A percentile compares a stretch with the other conserved stretches of the same genome.
Conservation (phyloP, 1,140 invertebrate genomes). For the Saccostrea cuccullata region DNA sequence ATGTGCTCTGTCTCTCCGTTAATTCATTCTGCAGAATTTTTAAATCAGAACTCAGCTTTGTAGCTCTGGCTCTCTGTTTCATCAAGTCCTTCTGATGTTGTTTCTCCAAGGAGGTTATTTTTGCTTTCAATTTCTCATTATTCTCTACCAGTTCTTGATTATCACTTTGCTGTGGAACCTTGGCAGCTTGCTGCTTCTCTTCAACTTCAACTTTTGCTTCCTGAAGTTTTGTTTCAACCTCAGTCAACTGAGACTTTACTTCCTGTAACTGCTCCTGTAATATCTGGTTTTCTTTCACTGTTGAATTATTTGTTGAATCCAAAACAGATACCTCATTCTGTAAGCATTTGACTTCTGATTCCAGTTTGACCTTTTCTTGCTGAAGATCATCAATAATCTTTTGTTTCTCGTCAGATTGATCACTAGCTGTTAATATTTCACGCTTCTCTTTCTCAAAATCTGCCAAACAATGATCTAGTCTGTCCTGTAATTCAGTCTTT, state of each 20-base stretch:
- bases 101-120: conserved; percentile 63
- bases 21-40: conserved; percentile 74
- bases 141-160: conserved; percentile 49
- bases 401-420: conserved; percentile 62
- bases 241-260: conserved; percentile 37
- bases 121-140: conserved; percentile 63
- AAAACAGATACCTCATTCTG: conserved; percentile 58
- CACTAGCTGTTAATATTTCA: conserved; percentile 63
- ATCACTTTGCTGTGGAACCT: conserved; percentile 33
- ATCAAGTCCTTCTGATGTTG: conserved; percentile 59
- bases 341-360: conserved; percentile 63
- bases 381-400: conserved; percentile 64
- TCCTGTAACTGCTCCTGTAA: conserved; percentile 60
- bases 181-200: conserved; percentile 22
- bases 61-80: conserved; percentile 64
- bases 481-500: conserved; percentile 58
- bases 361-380: conserved; percentile 60
- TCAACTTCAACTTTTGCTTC: conserved; percentile 45
- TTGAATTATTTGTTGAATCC: conserved; percentile 51
- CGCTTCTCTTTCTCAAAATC: conserved; percentile 68
- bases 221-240: conserved; percentile 51
- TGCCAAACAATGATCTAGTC: conserved; percentile 62
- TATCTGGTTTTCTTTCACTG: conserved; percentile 59
- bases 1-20: conserved; percentile 70
- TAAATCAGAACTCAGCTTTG: conserved; percentile 66